Conservation (phyloP, 2,113 vertebrate species). For the Ciconia boyciana region DNA sequence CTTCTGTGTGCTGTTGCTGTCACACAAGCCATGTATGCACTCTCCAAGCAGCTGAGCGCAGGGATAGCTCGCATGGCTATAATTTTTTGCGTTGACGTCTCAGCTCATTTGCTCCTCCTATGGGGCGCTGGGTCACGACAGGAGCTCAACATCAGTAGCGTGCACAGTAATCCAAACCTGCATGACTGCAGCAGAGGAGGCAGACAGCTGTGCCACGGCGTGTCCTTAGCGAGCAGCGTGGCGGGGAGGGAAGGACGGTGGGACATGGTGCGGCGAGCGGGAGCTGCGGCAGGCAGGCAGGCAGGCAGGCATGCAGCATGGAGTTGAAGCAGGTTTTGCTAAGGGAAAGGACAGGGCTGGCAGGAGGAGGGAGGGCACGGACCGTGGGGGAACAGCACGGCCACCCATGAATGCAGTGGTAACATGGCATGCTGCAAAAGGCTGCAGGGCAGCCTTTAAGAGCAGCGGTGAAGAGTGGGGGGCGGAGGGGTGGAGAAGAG, state of each 20-base stretch:
- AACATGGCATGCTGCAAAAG: rapidly evolving
- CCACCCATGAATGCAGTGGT: rapidly evolving
- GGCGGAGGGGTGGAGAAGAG: neutral
- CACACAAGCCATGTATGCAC: conserved; percentile 82
- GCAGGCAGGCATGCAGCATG: neutral
- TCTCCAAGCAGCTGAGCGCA: conserved; percentile 79
- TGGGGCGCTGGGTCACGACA: conserved; percentile 63
- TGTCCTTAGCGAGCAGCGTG: neutral
- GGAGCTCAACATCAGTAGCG: conserved; percentile 34
- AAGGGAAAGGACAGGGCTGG: neutral
- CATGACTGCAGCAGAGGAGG: neutral
- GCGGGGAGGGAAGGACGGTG: neutral
- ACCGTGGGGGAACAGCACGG: rapidly evolving
- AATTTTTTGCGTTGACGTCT: conserved; percentile 73
- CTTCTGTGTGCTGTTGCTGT: conserved; percentile 73
- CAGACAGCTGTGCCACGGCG: neutral
- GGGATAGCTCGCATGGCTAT: conserved; percentile 66
- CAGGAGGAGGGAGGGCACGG: neutral
- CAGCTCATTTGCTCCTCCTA: conserved; percentile 77
- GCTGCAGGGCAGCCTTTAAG: neutral
- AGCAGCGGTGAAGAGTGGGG: neutral
- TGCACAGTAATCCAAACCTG: conserved; percentile 22
- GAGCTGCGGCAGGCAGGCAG: neutral
- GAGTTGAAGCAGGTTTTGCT: neutral
- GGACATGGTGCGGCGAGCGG: neutral